Base-by-base conservation (phyloP, 2,888 invertebrate genomes). In the Thymelicus sylvestris region DNA sequence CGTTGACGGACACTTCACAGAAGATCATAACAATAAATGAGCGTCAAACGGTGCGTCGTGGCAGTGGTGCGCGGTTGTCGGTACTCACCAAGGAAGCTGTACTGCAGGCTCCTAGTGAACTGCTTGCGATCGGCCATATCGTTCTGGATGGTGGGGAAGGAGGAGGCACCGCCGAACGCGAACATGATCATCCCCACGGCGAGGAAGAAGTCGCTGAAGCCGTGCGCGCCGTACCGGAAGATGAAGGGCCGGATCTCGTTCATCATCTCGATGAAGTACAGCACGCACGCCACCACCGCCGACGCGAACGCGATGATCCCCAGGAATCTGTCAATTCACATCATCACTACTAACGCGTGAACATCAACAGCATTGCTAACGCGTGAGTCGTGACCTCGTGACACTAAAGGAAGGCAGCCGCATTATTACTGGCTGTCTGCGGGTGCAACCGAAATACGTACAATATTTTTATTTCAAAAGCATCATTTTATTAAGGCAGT, bases 91-190 rank as follows among this genome's bases (percentile, higher is more conserved):
- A 89, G 70, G 81, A 96, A 96, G 41, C 95, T 95, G 73, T 95
- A 92, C 24, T 94, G 82, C 24, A 96, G 91, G 72, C 96, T 95
- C 74, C 90, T 94, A n/a, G 95, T 92, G 83, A 97, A 97, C 78
- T 96, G 92, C 7, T 87, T 87, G 78, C 95, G 95, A 73, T 96
- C 94, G 31, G 87, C 87, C 97, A 97, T 97, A 80, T 97, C 97
- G 77, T 96, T 96, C 83, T 97, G 97, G 67, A 97, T 96, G 0
- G 97, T 97, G 3, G 97, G 97, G 86, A 97, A 97, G 2, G 96
- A 95, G 0, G 96, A 95, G 7, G 96, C 96, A 3, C 96, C 96
- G 6, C 96, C 96, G 80, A 96, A 96, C 0, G 96, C 94, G 82
- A 96, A 97, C 83, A 96, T 90, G 71, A 96, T 95, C 7, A 95